A percentile compares a stretch with the other conserved stretches of the same genome.
These are phyloP conservation scores for Tenthredo notha DNA, from an alignment of 2,888 invertebrate species.

Conservation along the genomic window DNA sequence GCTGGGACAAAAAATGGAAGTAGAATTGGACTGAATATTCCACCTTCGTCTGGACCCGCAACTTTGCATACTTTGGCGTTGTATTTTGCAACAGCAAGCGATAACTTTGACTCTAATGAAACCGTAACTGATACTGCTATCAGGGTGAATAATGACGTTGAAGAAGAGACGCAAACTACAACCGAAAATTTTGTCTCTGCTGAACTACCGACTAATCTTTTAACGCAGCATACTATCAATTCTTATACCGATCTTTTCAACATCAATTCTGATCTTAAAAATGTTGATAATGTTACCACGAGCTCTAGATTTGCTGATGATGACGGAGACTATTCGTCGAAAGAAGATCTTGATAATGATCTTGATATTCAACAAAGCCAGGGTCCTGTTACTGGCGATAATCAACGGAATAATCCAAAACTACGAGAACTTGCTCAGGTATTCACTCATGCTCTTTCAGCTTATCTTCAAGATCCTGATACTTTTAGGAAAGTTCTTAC, in stretches of 20 bases:
- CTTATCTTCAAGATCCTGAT: conserved; percentile 91
- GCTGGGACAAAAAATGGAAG: conserved; percentile 79
- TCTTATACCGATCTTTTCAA: conserved; percentile 81
- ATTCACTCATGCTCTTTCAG: conserved; percentile 90
- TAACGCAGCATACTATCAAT: conserved; percentile 85
- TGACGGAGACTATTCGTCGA: conserved; percentile 54
- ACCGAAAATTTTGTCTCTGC: conserved; percentile 68
- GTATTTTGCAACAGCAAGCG: conserved; percentile 88
- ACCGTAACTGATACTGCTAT: conserved; percentile 65
- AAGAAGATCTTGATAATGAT: conserved; percentile 77
- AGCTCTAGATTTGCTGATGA: conserved; percentile 53
- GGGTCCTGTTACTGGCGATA: conserved; percentile 81
- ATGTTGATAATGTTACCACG: conserved; percentile 62
- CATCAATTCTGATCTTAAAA: conserved; percentile 71
- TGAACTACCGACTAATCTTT: conserved; percentile 81
- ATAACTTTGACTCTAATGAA: conserved; percentile 79
- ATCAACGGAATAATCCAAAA: conserved; percentile 79
- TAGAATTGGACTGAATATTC: conserved; percentile 84
- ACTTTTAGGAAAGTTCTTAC: conserved; percentile 88
- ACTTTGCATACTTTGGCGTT: conserved; percentile 89
- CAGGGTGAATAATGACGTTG: conserved; percentile 58
- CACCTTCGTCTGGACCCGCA: conserved; percentile 88
- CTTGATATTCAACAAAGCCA: conserved; percentile 83
- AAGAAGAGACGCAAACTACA: conserved; percentile 53
- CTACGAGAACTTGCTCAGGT: conserved; percentile 90